These are phyloP conservation scores for Austrofundulus limnaeus DNA, from an alignment of 2,113 vertebrate species.

Conservation along the genomic window DNA sequence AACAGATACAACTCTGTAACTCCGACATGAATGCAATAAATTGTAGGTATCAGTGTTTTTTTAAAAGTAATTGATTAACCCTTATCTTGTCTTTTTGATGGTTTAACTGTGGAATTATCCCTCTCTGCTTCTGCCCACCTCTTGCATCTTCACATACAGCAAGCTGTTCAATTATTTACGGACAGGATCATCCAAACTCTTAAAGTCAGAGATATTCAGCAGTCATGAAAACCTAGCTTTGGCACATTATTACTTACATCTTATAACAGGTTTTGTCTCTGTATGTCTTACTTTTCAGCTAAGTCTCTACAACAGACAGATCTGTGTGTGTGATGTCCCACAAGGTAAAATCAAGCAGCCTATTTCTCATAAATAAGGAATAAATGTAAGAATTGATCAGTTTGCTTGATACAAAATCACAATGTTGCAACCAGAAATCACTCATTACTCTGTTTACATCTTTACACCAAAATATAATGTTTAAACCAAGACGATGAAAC, in stretches of 20 bases:
- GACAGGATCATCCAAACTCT: slow-evolving; percentile 17
- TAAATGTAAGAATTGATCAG: slow-evolving; percentile 31
- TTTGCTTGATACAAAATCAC: slow-evolving; percentile 24
- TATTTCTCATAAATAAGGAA: slow-evolving; percentile 45
- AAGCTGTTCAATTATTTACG: slow-evolving; percentile 60
- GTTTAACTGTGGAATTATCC: slow-evolving; percentile 14
- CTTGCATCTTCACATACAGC: not conserved
- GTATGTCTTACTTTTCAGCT: not conserved
- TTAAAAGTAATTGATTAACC: not conserved
- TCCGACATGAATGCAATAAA: too few relatives aligned
- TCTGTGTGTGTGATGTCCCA: not conserved
- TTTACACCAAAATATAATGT: too few relatives aligned
- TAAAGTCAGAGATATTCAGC: slow-evolving; percentile 13
- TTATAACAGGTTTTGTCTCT: not conserved
- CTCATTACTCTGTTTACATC: too few relatives aligned
- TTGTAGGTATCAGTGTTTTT: slow-evolving; percentile 5
- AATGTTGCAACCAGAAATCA: not conserved
- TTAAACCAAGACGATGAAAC: too few relatives aligned
- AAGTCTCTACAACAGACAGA: slow-evolving; percentile 10
- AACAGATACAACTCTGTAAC: too few relatives aligned
- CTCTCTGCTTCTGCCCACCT: not conserved
- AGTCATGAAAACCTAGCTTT: slow-evolving; percentile 10
- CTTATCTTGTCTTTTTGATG: slow-evolving; percentile 20
- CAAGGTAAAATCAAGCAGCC: slow-evolving; percentile 2
- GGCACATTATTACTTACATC: not conserved